These are phyloP conservation scores for Panzeria rudis DNA, from an alignment of 2,888 invertebrate species.

Conservation along the genomic window DNA sequence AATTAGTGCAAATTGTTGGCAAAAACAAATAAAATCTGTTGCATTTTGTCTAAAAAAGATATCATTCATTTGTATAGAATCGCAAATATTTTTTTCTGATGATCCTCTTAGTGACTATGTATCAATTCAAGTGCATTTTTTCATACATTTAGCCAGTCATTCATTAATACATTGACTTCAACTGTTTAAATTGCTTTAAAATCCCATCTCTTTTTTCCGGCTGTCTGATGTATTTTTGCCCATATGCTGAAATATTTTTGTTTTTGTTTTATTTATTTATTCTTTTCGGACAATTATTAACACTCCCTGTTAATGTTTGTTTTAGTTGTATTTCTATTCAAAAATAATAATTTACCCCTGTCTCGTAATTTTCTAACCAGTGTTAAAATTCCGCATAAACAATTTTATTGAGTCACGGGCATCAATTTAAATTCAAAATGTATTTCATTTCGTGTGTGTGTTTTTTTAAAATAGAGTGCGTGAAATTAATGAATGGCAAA, in stretches of 20 bases:
- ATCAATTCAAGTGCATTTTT: constrained; percentile 55
- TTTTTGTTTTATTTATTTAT: constrained; percentile 7
- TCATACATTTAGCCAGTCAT: constrained; percentile 26
- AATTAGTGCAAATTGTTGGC: constrained; percentile 45
- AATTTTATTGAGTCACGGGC: constrained; percentile 72
- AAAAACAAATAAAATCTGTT: constrained; percentile 45
- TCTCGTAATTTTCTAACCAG: constrained; percentile 17
- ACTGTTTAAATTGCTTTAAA: constrained; percentile 51
- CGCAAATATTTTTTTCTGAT: neutral
- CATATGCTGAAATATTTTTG: constrained; percentile 52
- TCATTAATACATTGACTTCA: constrained; percentile 17
- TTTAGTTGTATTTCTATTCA: neutral
- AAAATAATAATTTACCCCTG: constrained; percentile 42
- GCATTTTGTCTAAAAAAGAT: constrained; percentile 1
- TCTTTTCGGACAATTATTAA: constrained; percentile 54
- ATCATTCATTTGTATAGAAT: neutral
- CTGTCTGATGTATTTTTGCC: constrained; percentile 30
- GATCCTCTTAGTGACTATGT: constrained; percentile 31
- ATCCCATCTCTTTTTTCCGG: constrained; percentile 34
- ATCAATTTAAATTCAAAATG: constrained; percentile 76
- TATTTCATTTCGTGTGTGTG: neutral
- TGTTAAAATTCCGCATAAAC: constrained; percentile 33
- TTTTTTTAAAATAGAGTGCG: constrained; percentile 34
- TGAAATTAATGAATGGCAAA: constrained; percentile 56
- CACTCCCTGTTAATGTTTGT: constrained; percentile 34